Percentiles rank a stretch among this genome's conserved stretches.
These are phyloP conservation scores for Myripristis jacobus DNA, from an alignment of 2,797 vertebrate species.

Conservation along the genomic window DNA sequence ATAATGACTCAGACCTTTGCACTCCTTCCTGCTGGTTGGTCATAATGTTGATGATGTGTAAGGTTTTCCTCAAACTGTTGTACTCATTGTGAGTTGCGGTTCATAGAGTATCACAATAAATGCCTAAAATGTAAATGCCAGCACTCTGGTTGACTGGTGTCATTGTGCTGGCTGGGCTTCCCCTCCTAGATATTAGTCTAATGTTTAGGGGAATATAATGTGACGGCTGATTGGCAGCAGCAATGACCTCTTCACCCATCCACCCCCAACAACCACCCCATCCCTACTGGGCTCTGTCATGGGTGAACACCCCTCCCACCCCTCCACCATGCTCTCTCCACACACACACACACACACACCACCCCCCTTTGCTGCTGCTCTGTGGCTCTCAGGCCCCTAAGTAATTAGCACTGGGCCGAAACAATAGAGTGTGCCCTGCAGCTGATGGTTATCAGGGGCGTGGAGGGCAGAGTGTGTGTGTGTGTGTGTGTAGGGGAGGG, in stretches of 20 bases:
- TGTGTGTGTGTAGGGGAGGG: constrained; percentile 26
- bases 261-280: background rate
- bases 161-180: constrained; percentile 35
- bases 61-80: background rate
- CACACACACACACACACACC: constrained; percentile 18
- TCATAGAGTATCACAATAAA: background rate
- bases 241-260: constrained; percentile 65
- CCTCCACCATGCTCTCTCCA: constrained; percentile 16
- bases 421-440: constrained; percentile 76
- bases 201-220: constrained; percentile 57
- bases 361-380: constrained; percentile 47
- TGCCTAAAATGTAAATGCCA: constrained; percentile 4
- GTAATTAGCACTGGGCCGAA: constrained; percentile 81
- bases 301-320: constrained; percentile 12
- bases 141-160: constrained; percentile 13
- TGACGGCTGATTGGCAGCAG: constrained; percentile 78
- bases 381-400: constrained; percentile 75
- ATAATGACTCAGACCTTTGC: too few species aligned
- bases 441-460: constrained; percentile 75
- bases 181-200: constrained; percentile 38
- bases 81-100: background rate
- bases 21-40: too few species aligned
- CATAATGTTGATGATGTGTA: background rate
- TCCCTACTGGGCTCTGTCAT: background rate
- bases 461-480: constrained; percentile 37